Conservation (phyloP, 2,888 invertebrate species). For the Hylaea fasciaria region DNA sequence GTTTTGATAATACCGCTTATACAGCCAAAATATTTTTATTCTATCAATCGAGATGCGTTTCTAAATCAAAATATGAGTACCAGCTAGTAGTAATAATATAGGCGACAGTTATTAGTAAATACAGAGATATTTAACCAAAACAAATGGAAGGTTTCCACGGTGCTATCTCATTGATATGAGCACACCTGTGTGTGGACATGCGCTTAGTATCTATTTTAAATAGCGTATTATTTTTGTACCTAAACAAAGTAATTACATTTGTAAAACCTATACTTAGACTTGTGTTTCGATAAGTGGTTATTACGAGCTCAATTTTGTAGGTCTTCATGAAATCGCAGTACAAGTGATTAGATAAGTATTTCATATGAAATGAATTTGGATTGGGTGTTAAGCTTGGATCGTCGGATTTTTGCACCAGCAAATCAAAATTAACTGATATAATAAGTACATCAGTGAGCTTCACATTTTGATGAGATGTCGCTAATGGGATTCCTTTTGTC, state of each 20-base stretch:
- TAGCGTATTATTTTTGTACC: neutral
- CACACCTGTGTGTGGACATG: slow-evolving; percentile 52
- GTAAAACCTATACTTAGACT: neutral
- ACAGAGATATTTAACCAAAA: slow-evolving; percentile 63
- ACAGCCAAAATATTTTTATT: slow-evolving; percentile 68
- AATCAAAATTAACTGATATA: no score
- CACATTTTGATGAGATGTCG: no score
- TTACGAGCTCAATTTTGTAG: no score
- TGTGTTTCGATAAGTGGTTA: neutral
- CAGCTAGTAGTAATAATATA: no score
- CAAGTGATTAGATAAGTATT: no score
- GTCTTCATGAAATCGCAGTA: no score
- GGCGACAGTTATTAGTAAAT: slow-evolving; percentile 71
- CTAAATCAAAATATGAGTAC: slow-evolving; percentile 68
- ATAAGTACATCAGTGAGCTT: no score
- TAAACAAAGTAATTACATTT: neutral
- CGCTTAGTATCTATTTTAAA: slow-evolving; percentile 29
- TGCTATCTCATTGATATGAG: slow-evolving; percentile 50
- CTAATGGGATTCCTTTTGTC: slow-evolving; percentile 3
- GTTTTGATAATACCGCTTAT: slow-evolving; percentile 28
- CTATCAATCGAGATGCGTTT: slow-evolving; percentile 55
- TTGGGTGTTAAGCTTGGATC: no score
- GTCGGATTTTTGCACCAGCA: no score
- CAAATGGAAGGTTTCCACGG: slow-evolving; percentile 61
- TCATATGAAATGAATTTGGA: no score